Evolutionary conservation across 2,888 invertebrate genomes (phyloP).

Genomic region (Plebejus melissa): DNA sequence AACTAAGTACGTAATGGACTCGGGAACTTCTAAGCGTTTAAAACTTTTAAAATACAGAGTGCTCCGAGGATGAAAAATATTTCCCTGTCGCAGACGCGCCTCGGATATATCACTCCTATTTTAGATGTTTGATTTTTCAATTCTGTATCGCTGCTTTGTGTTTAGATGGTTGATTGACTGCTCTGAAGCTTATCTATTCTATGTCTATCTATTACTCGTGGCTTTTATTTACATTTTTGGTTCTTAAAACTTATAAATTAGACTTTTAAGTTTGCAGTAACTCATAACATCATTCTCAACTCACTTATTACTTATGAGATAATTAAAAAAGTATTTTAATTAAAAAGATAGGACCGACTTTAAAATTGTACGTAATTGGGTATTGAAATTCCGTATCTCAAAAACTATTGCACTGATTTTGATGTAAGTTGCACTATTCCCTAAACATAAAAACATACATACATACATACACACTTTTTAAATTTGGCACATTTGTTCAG

Average conservation of each 20-base stretch:
- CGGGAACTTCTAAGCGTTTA: conserved; percentile 4
- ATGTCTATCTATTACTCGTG: neutral
- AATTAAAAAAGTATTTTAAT: too few relatives aligned
- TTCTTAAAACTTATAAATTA: neutral
- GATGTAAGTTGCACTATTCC: too few relatives aligned
- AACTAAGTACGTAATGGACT: conserved; percentile 17
- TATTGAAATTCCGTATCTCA: too few relatives aligned
- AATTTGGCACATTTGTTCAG: too few relatives aligned
- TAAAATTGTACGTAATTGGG: too few relatives aligned
- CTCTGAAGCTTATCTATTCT: neutral
- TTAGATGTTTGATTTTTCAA: neutral
- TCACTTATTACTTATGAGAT: too few relatives aligned
- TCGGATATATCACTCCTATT: conserved; percentile 15
- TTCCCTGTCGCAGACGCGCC: neutral
- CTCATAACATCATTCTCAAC: too few relatives aligned
- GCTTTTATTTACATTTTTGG: neutral
- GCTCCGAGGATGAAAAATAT: conserved; percentile 11
- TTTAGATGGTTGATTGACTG: neutral
- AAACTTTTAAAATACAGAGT: conserved; percentile 7
- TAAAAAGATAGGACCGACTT: too few relatives aligned
- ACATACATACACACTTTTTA: too few relatives aligned
- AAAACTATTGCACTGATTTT: too few relatives aligned
- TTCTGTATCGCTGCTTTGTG: neutral
- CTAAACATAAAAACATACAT: too few relatives aligned
- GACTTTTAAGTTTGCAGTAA: too few relatives aligned